phyloP scores from a whole-genome alignment of 1,140 invertebrate species.

The Pseudomyrmex dendroicus region DNA sequence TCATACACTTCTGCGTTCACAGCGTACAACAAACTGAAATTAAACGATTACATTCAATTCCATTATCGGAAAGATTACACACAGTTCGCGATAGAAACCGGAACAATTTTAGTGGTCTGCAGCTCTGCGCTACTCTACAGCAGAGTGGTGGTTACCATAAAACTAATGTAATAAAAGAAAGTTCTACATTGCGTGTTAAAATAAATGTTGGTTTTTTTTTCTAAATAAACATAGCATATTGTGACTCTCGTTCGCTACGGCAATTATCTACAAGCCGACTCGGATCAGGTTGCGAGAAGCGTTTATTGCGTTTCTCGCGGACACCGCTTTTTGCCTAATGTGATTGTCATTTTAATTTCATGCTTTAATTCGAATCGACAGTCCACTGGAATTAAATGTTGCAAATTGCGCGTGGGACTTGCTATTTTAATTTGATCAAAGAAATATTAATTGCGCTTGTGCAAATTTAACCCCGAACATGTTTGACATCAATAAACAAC shows the following conservation, averaged over 20 bases:
- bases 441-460: not conserved
- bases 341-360: slow-evolving; percentile 66
- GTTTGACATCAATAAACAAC: not conserved
- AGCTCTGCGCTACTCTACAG: not conserved
- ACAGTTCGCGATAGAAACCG: not conserved
- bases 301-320: slow-evolving; percentile 20
- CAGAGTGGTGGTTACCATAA: too few species aligned
- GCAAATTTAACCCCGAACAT: not conserved
- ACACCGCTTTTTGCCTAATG: slow-evolving; percentile 34
- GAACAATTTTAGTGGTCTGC: not conserved
- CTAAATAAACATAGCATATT: not conserved
- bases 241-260: not conserved
- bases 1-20: too few species aligned
- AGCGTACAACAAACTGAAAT: not conserved
- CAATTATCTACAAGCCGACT: slow-evolving; percentile 14
- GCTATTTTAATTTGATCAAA: not conserved
- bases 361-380: slow-evolving; percentile 7
- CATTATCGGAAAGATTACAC: not conserved
- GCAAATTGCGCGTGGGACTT: not conserved
- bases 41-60: not conserved
- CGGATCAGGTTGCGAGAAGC: slow-evolving; percentile 14
- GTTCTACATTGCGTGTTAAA: not conserved
- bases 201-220: not conserved
- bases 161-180: not conserved
- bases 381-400: slow-evolving; percentile 5